Evolutionary conservation across 2,113 vertebrate genomes (phyloP), one percentile per base, ranked within the genome.

Genomic region (Myxocyprinus asiaticus): DNA sequence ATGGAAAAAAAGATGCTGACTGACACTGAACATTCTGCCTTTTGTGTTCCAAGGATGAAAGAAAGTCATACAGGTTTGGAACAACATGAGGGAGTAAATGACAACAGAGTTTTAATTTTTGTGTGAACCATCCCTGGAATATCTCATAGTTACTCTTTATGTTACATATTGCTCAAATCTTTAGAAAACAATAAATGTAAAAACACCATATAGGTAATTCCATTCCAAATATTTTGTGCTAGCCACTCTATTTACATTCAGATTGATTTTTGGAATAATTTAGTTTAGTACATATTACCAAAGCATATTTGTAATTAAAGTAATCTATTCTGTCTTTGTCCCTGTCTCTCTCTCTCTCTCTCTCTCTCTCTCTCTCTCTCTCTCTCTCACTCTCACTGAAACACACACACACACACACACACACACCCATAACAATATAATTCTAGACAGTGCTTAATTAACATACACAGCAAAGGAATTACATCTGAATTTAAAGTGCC

Each of bases 401-500:
- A 11, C 22, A 33, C 22, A 33, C 33, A 15, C 14, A 22, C 70
- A 47, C 7, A 71, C 42, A 72, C 70, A 47, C 43, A 43, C 53
- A 45, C 14, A 71, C 53, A 59, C 67, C 42, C 4, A 70, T 7
- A n/a, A 12, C 44, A 15, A 9, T 15, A 55, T 10, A 22, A 45
- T 17, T 7, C 7, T 9, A 59, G 42, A 47, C n/a, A 5, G 9
- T 47, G 22, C 45, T 47, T 22, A 17, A 72, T 72, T 59, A 47
- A 45, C 15, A 61, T 59, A 72, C 2, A 47, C 33, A 59, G 55
- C 59, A n/a, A 59, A 72, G 55, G 70, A 9, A 47, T 72, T 72
- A 72, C 17, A 47, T 72, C 55, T 61, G 44, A 58, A 71, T 71
- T 72, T 43, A 61, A 59, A 72, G 15, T 55, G n/a, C 55, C 69